phyloP scores from a whole-genome alignment of 2,113 vertebrate genomes.

The Ptychochromis oligacanthus region DNA sequence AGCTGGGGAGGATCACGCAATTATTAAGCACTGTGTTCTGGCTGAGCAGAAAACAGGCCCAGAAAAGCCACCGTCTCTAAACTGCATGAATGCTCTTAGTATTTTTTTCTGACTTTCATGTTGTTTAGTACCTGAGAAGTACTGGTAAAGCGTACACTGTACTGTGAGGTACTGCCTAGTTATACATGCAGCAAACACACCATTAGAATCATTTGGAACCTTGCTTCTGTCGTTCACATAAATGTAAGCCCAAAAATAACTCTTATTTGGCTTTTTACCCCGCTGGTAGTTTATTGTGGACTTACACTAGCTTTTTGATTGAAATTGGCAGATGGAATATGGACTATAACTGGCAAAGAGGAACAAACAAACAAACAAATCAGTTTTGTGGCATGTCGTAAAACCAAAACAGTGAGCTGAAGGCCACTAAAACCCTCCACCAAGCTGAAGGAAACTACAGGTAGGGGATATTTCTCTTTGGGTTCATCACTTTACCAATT shows the following conservation, averaged over 20 bases:
- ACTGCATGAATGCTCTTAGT: neutral
- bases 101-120: neutral
- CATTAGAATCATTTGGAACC: neutral
- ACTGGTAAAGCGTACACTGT: neutral
- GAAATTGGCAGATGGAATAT: neutral
- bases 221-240: neutral
- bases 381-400: neutral
- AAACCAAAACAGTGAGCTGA: neutral
- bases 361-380: neutral
- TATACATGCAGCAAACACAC: neutral
- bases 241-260: neutral
- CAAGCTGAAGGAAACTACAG: neutral
- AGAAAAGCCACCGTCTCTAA: neutral
- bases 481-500: neutral
- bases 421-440: neutral
- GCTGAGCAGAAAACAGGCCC: neutral
- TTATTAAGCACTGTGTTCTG: constrained; percentile 10
- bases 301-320: neutral
- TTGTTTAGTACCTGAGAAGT: neutral
- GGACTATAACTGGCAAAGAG: neutral
- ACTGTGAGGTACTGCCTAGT: neutral
- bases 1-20: constrained; percentile 18
- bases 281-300: neutral
- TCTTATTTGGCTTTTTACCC: neutral
- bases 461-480: neutral